Base-by-base conservation (phyloP, 2,797 vertebrate species). In the Heteromormyrus szaboi region DNA sequence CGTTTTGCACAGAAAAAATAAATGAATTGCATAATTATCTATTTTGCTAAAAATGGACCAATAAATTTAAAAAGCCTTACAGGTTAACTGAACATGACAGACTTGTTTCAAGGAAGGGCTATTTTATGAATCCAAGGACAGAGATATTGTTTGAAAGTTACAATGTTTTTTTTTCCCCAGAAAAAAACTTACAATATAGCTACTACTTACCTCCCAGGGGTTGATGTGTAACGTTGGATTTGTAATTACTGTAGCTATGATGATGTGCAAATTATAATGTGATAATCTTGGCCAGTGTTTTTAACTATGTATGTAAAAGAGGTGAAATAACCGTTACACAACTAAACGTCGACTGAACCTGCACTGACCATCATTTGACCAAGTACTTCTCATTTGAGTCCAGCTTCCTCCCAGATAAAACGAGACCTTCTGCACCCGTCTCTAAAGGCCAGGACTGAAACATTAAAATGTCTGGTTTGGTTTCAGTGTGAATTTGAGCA, bases 181-280 rank as follows among this genome's bases (percentile, higher is more conserved):
- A 37, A 1, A 11, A 68, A 88, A 89, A 85, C 50, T 8, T 53
- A 86, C 85, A 6, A 51, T 11, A 89, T 86, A 53, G 54, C 86
- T 89, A 88, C 90, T 89, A 65, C 76, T 68, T 59, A 86, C 86
- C 62, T 44, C 37, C 76, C 86, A 41, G 65, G 2, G 72, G 33
- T 6, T 79, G 33, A 79, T 46, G 33, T n/a, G 7, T 79, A 44
- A 41, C 19, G 17, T 7, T 8, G 37, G 4, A 44, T 41, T 6
- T 76, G 68, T 37, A 76, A 76, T 79, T 41, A 76, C 68, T 37
- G 4, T 41, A 37, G 33, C 14, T 76, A 76, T 19, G 33, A 4
- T 37, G 68, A 17, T 72, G 65, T 33, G 29, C 29, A 76, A 76
- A 76, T 37, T 44, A 79, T 37, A 72, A 17, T 79, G 72, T 41